These are phyloP conservation scores for Pungitius pungitius DNA, from an alignment of 2,113 vertebrate species.

Conservation along the genomic window DNA sequence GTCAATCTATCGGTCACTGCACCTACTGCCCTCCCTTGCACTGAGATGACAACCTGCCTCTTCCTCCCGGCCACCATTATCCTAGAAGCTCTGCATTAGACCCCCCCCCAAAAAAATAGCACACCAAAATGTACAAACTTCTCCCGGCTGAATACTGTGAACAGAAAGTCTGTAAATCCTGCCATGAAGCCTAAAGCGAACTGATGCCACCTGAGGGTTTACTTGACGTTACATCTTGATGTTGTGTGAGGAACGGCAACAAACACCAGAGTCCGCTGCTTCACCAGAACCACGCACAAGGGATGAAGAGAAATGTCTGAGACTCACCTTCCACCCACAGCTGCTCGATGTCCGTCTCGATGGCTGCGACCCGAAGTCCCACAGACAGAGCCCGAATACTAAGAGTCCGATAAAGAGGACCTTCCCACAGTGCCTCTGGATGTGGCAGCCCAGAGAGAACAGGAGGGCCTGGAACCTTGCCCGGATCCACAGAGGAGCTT, in stretches of 20 bases:
- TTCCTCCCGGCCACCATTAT: slow-evolving; percentile 25
- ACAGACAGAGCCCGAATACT: slow-evolving; percentile 95
- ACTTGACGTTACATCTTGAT: no score
- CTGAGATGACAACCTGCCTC: slow-evolving; percentile 49
- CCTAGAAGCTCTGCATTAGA: slow-evolving; percentile 38
- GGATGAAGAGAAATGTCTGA: background rate
- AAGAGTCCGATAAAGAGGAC: slow-evolving; percentile 96
- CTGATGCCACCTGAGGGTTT: background rate
- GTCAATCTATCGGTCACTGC: slow-evolving; percentile 38
- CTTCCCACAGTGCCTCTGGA: slow-evolving; percentile 98
- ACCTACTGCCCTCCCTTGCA: slow-evolving; percentile 57
- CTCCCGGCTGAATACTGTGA: background rate
- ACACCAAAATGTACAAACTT: background rate
- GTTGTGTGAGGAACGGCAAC: background rate
- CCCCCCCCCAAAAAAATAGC: background rate
- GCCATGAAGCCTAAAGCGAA: background rate
- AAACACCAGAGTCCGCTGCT: background rate
- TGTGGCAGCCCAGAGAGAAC: slow-evolving; percentile 94
- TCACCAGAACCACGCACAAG: background rate
- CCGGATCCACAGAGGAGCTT: slow-evolving; percentile 93
- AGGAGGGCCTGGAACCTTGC: slow-evolving; percentile 95
- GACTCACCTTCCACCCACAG: slow-evolving; percentile 99
- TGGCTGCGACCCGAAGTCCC: slow-evolving; percentile 91
- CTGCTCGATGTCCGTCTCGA: slow-evolving; percentile 97
- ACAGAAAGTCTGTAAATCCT: slow-evolving; percentile 4